phyloP scores from a whole-genome alignment of 2,797 vertebrate species.

The Aeoliscus strigatus region DNA sequence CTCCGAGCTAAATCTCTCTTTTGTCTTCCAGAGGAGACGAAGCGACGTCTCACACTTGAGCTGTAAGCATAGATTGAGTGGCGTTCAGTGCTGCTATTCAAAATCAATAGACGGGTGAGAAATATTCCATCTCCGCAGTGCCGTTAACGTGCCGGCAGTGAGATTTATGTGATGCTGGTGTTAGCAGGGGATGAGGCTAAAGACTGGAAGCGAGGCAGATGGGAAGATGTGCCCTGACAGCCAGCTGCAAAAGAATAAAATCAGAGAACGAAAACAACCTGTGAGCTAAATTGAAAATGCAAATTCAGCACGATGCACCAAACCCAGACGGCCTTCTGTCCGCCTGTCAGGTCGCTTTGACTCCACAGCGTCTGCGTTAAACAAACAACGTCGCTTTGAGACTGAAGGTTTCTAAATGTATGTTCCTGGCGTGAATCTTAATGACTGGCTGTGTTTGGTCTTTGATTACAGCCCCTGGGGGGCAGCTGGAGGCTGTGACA shows the following conservation, averaged over 20 bases:
- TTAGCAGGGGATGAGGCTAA: slow-evolving; percentile 29
- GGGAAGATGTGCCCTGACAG: too few species aligned
- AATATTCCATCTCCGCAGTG: slow-evolving; percentile 1
- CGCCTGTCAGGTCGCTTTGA: slow-evolving; percentile 12
- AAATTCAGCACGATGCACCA: too few species aligned
- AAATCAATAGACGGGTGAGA: slow-evolving; percentile 18
- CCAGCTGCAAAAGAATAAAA: not conserved
- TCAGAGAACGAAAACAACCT: slow-evolving; percentile 7
- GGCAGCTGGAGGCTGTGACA: slow-evolving; percentile 7
- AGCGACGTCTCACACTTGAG: not conserved
- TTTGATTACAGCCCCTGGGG: not conserved
- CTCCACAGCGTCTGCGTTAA: slow-evolving; percentile 10
- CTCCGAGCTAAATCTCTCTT: slow-evolving; percentile 2
- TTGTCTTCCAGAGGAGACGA: slow-evolving; percentile 16
- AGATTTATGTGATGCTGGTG: slow-evolving; percentile 29
- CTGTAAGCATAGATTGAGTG: too few species aligned
- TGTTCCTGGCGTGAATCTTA: slow-evolving; percentile 6
- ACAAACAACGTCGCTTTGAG: not conserved
- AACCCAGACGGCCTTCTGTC: not conserved
- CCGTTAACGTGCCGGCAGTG: slow-evolving; percentile 8
- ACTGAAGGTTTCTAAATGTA: slow-evolving; percentile 1
- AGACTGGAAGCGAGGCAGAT: too few species aligned
- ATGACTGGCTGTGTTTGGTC: not conserved
- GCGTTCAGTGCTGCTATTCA: slow-evolving; percentile 1
- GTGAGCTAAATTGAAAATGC: slow-evolving; percentile 24